Conservation (phyloP, 2,113 vertebrate species). For the Oryzias celebensis region DNA sequence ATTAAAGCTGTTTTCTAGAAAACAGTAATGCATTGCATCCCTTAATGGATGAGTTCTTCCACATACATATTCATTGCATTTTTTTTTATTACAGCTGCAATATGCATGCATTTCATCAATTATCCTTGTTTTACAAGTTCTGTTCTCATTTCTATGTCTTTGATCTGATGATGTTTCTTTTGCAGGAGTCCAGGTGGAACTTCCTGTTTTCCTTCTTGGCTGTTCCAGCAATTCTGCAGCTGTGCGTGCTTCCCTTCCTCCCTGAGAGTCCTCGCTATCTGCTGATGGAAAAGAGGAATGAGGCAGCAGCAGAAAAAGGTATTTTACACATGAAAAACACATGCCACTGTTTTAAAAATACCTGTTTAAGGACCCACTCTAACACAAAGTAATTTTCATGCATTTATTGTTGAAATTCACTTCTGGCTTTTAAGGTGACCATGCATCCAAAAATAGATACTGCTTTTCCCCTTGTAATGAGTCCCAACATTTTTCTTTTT, state of each 20-base stretch:
- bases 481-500: no score
- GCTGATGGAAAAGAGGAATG: slow-evolving; percentile 86
- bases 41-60: no score
- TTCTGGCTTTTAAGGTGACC: no score
- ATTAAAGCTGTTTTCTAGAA: no score
- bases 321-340: slow-evolving; percentile 17
- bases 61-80: no score
- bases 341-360: background rate
- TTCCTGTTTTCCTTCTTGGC: slow-evolving; percentile 85
- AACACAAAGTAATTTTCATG: background rate
- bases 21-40: no score
- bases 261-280: slow-evolving; percentile 92
- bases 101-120: background rate
- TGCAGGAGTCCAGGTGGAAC: slow-evolving; percentile 87
- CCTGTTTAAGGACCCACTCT: background rate
- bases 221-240: slow-evolving; percentile 83
- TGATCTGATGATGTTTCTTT: slow-evolving; percentile 15
- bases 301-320: slow-evolving; percentile 85
- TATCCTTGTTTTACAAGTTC: background rate
- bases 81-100: background rate
- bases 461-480: no score
- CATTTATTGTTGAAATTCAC: background rate
- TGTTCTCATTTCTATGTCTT: background rate
- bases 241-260: slow-evolving; percentile 85
- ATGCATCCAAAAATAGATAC: no score